phyloP scores from a whole-genome alignment of 2,797 vertebrate species.

The Echiichthys vipera region DNA sequence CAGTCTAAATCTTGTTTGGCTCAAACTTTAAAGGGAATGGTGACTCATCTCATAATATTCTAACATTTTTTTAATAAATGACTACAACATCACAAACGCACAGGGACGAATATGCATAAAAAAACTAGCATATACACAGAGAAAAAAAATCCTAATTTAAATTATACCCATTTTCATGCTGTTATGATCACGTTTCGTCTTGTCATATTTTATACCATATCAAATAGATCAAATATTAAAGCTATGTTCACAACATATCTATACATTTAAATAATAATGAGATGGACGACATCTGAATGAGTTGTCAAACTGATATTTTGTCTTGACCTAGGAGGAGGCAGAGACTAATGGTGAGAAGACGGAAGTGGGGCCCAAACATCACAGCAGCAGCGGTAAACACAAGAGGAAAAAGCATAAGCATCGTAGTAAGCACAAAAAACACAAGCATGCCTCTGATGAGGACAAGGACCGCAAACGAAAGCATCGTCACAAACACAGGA shows the following conservation, averaged over 20 bases:
- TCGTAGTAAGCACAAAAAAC: constrained; percentile 98
- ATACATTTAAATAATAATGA: neutral
- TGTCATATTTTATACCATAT: neutral
- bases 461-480: constrained; percentile 97
- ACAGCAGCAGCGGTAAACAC: constrained; percentile 87
- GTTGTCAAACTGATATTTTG: neutral
- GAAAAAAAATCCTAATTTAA: neutral
- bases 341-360: constrained; percentile 82
- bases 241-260: neutral
- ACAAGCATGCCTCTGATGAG: constrained; percentile 95
- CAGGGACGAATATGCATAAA: too few relatives aligned
- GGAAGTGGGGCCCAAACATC: constrained; percentile 83
- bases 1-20: neutral
- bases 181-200: neutral
- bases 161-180: neutral
- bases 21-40: neutral
- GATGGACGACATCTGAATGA: neutral
- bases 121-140: neutral
- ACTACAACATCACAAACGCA: neutral
- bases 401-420: constrained; percentile 99
- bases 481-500: constrained; percentile 98
- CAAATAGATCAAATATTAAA: neutral
- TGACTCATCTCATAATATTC: neutral
- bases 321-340: constrained; percentile 63
- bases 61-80: neutral